A percentile compares a stretch with the other conserved stretches of the same genome.
Evolutionary conservation across 1,140 invertebrate genomes (phyloP).

Genomic region (Galleria mellonella): DNA sequence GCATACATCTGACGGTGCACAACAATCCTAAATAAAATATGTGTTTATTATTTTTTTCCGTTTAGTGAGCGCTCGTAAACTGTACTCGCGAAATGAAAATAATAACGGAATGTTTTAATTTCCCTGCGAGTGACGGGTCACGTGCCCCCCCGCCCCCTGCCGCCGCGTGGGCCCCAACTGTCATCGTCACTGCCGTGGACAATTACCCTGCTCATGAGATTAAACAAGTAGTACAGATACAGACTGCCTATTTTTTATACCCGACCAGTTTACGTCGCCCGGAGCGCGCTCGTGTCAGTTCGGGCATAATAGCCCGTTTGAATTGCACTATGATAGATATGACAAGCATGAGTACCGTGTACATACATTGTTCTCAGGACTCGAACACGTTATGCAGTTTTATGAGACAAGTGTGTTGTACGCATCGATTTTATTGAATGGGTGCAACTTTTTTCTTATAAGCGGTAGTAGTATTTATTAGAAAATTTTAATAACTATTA

Average conservation of each 20-base stretch:
- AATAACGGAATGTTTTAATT: slow-evolving; percentile 73
- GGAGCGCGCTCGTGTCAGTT: slow-evolving; percentile 14
- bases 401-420: neutral
- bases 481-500: too few species aligned
- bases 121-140: slow-evolving; percentile 70
- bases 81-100: slow-evolving; percentile 53
- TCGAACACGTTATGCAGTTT: neutral
- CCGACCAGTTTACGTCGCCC: neutral
- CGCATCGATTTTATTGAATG: neutral
- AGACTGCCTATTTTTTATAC: slow-evolving; percentile 3
- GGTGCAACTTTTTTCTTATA: too few species aligned
- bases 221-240: slow-evolving; percentile 48
- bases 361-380: slow-evolving; percentile 4
- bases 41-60: slow-evolving; percentile 1
- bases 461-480: too few species aligned
- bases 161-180: slow-evolving; percentile 24
- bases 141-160: slow-evolving; percentile 37
- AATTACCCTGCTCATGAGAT: slow-evolving; percentile 68
- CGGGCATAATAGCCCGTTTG: slow-evolving; percentile 21
- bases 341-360: slow-evolving; percentile 24
- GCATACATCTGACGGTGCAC: neutral
- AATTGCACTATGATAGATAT: slow-evolving; percentile 24
- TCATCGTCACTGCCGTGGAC: slow-evolving; percentile 66
- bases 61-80: neutral
- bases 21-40: slow-evolving; percentile 1